These are phyloP conservation scores for Emmelina monodactyla DNA, from an alignment of 2,888 invertebrate species.

Conservation along the genomic window DNA sequence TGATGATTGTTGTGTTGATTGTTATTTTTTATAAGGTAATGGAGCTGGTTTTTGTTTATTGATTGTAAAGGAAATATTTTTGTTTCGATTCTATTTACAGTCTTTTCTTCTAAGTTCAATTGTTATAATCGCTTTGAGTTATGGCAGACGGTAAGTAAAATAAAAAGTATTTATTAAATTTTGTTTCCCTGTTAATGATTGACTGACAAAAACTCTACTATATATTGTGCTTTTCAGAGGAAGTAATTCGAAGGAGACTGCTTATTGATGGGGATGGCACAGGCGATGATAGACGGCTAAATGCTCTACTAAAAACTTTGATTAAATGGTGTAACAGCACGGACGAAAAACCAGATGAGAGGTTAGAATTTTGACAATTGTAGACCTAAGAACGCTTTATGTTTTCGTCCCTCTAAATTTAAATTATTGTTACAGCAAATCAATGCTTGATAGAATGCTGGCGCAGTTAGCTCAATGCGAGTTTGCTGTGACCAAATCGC, in stretches of 20 bases:
- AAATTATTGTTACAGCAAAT: constrained; percentile 54
- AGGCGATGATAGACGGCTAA: constrained; percentile 91
- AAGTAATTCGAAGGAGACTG: constrained; percentile 88
- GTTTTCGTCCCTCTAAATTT: constrained; percentile 1
- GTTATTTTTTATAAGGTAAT: too few species aligned
- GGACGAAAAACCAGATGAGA: constrained; percentile 72
- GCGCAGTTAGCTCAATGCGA: constrained; percentile 88
- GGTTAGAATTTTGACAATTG: constrained; percentile 41
- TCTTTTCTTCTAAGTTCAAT: too few species aligned
- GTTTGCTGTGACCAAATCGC: constrained; percentile 85
- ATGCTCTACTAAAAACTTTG: constrained; percentile 82
- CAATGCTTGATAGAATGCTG: constrained; percentile 80
- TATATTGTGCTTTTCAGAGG: constrained; percentile 86
- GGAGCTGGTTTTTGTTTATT: too few species aligned
- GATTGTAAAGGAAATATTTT: too few species aligned
- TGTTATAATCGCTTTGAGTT: not conserved
- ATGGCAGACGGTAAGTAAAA: constrained; percentile 27
- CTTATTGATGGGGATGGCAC: constrained; percentile 97
- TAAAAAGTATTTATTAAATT: too few species aligned
- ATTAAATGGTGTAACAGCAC: constrained; percentile 79
- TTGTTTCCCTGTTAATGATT: too few species aligned
- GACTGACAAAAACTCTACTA: too few species aligned
- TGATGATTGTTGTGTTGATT: too few species aligned
- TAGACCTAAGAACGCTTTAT: not conserved
- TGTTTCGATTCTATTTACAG: too few species aligned